Base-by-base conservation (phyloP, 2,888 invertebrate genomes). In the Leptinotarsa juncta region DNA sequence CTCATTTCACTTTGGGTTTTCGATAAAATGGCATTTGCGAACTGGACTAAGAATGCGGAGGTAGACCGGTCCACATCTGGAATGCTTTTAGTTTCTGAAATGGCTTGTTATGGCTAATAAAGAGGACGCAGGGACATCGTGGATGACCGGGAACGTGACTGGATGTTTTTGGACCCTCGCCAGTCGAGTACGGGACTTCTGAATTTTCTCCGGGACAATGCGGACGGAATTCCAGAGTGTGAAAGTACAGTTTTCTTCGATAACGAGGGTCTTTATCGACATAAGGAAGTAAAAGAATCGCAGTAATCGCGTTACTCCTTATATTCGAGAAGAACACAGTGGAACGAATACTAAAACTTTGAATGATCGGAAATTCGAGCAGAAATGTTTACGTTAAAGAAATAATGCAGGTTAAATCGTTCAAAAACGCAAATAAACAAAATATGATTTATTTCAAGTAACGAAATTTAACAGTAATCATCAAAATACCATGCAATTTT, bases 31-130 rank as follows among this genome's bases (percentile, higher is more conserved):
- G 12, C 42, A 10, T 42, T 42, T 42, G 42, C 12, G 42, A 42
- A 42, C 42, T 42, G 42, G 42, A 42, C 42, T 42, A 42, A 51
- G 77, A 79, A 75, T 81, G 79, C 80, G 81, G 78, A 74, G 78
- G 78, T 73, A 72, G 73, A 72, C 77, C 71, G 65, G 77, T 75
- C 75, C 82, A 80, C 83, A 82, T 83, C 82, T 82, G 83, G 82
- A 82, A 83, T 84, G 83, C 84, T 83, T 84, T 83, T 81, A 82
- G 83, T 82, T 76, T 81, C 80, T 75, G 79, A 73, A 82, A 83
- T 79, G 79, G 82, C 83, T 84, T 83, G 85, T 85, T 85, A 85
- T 84, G 83, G 84, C 84, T 84, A 85, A 85, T 85, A 85, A 84
- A 85, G 84, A 82, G 84, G 82, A 83, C 82, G 81, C 78, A 79